A percentile compares a stretch with the other conserved stretches of the same genome.
These are phyloP conservation scores for Subanguina moxae DNA, from an alignment of 1,140 invertebrate genomes.

Conservation along the genomic window DNA sequence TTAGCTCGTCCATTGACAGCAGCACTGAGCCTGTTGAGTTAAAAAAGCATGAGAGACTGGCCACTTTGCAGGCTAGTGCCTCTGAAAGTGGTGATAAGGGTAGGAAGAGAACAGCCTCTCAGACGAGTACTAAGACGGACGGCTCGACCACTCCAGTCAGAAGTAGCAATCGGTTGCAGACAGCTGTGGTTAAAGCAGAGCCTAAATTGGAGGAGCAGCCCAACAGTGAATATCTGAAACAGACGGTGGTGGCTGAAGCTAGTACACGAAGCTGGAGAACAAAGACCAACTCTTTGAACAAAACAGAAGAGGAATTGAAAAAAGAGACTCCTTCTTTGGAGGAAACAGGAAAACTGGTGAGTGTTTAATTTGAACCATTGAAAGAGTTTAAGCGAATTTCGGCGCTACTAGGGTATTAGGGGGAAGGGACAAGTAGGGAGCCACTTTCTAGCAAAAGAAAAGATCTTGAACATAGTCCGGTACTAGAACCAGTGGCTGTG, in stretches of 20 bases:
- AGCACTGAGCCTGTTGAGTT: neutral
- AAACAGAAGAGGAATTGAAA: neutral
- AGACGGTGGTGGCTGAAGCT: neutral
- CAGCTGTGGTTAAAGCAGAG: neutral
- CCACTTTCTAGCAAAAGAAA: too few species aligned
- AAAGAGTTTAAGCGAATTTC: too few species aligned
- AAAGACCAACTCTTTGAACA: neutral
- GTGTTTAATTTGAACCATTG: too few species aligned
- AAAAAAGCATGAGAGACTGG: slow-evolving; percentile 1
- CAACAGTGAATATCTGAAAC: too few species aligned
- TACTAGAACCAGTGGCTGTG: too few species aligned
- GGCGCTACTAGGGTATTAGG: too few species aligned
- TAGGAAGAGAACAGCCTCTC: neutral
- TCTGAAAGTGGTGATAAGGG: neutral
- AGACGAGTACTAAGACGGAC: neutral
- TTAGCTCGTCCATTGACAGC: neutral
- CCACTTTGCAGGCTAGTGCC: neutral
- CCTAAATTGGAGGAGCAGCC: neutral
- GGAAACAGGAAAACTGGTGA: neutral
- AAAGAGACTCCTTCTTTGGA: neutral
- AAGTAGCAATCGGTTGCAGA: neutral
- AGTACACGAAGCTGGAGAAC: neutral
- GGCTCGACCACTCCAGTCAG: neutral
- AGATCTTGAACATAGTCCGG: too few species aligned
- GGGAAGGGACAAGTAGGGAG: too few species aligned